Conservation (phyloP, 2,797 vertebrate genomes). For the Chiroxiphia lanceolata region DNA sequence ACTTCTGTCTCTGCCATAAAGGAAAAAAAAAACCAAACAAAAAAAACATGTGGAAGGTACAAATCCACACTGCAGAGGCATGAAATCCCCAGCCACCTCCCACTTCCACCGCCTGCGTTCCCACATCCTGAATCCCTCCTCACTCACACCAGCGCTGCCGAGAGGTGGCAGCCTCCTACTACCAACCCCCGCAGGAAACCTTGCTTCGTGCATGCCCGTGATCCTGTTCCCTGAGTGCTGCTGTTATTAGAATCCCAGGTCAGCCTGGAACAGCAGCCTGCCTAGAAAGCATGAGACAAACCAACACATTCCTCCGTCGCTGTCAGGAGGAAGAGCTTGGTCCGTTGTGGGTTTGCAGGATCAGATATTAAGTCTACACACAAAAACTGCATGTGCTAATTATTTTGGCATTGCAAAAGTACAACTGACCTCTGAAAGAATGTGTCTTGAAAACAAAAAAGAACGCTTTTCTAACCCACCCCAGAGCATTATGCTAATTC, state of each 20-base stretch:
- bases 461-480: neutral
- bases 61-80: neutral
- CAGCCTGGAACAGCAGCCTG: neutral
- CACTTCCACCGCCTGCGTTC: neutral
- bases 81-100: neutral
- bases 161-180: slow-evolving; percentile 67
- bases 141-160: rapidly evolving
- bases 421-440: neutral
- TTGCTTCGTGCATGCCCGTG: neutral
- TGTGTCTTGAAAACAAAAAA: neutral
- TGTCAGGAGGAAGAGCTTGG: neutral
- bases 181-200: neutral
- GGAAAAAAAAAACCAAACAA: rapidly evolving
- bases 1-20: rapidly evolving
- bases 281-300: neutral
- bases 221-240: neutral
- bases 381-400: neutral
- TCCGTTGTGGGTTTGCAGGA: neutral
- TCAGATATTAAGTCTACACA: neutral
- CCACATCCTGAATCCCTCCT: neutral
- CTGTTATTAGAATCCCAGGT: neutral
- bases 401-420: neutral
- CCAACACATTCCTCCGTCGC: rapidly evolving
- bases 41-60: neutral
- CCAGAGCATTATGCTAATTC: neutral